These are phyloP conservation scores for Halictus rubicundus DNA, from an alignment of 1,140 invertebrate species.

Conservation along the genomic window DNA sequence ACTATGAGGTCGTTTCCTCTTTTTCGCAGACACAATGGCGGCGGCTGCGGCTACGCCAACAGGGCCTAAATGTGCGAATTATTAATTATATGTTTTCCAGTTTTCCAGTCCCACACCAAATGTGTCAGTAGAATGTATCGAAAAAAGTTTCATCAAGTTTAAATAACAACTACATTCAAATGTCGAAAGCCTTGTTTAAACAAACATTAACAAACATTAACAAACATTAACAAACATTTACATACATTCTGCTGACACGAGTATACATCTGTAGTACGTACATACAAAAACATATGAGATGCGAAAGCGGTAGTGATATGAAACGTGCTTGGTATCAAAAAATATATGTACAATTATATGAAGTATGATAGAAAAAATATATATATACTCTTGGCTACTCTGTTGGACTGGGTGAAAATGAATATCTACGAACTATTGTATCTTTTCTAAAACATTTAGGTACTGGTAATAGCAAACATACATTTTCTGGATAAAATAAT, in stretches of 20 bases:
- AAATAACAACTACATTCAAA: background rate
- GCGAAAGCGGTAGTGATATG: slow-evolving; percentile 64
- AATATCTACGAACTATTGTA: slow-evolving; percentile 37
- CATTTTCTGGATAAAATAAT: background rate
- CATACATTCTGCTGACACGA: slow-evolving; percentile 41
- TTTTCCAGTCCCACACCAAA: slow-evolving; percentile 8
- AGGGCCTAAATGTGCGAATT: slow-evolving; percentile 84
- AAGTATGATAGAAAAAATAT: background rate
- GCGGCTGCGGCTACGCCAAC: slow-evolving; percentile 98
- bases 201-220: too few species aligned
- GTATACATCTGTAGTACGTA: slow-evolving; percentile 28
- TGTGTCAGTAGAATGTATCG: slow-evolving; percentile 44
- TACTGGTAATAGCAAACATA: slow-evolving; percentile 3
- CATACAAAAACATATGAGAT: slow-evolving; percentile 55
- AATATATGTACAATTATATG: slow-evolving; percentile 39
- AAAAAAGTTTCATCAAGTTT: too few species aligned
- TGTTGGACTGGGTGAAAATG: slow-evolving; percentile 21
- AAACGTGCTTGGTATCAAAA: slow-evolving; percentile 51
- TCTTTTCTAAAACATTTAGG: background rate
- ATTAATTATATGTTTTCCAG: slow-evolving; percentile 37
- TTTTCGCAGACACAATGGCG: slow-evolving; percentile 97
- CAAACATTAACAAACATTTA: background rate
- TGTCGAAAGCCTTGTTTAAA: background rate
- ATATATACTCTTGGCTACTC: slow-evolving; percentile 26
- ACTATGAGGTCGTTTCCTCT: slow-evolving; percentile 95